Conservation (phyloP, 2,888 invertebrate species). For the Stramonita haemastoma region DNA sequence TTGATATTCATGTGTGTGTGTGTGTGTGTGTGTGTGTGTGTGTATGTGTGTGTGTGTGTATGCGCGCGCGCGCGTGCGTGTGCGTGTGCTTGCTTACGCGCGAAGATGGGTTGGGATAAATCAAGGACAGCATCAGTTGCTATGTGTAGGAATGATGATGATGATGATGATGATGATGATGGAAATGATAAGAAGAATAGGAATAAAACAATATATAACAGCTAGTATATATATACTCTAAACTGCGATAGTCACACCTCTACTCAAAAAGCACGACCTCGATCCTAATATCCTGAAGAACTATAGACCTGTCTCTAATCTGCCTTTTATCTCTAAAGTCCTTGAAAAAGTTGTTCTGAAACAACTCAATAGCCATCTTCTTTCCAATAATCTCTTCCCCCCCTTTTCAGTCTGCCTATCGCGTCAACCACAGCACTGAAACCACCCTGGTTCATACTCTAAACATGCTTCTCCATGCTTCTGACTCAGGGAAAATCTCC, state of each 20-base stretch:
- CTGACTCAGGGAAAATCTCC: background rate
- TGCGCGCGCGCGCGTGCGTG: background rate
- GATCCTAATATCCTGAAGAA: background rate
- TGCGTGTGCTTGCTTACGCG: background rate
- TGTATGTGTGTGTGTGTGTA: background rate
- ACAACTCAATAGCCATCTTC: background rate
- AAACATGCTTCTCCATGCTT: background rate
- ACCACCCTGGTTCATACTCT: background rate
- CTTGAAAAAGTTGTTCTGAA: background rate
- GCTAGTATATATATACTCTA: too few relatives aligned
- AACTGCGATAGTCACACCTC: too few relatives aligned
- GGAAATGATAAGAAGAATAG: too few relatives aligned
- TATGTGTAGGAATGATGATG: background rate
- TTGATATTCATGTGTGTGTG: background rate
- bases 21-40: background rate
- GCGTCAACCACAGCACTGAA: background rate
- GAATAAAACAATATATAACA: too few relatives aligned
- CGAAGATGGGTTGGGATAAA: too few relatives aligned
- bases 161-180: too few relatives aligned
- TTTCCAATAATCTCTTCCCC: background rate
- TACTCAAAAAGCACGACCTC: too few relatives aligned
- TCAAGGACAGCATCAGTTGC: background rate
- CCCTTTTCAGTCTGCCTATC: background rate
- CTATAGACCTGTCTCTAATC: background rate
- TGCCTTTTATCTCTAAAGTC: background rate